Base-by-base conservation (phyloP, 2,888 invertebrate species). In the Drosophila demipolita region DNA sequence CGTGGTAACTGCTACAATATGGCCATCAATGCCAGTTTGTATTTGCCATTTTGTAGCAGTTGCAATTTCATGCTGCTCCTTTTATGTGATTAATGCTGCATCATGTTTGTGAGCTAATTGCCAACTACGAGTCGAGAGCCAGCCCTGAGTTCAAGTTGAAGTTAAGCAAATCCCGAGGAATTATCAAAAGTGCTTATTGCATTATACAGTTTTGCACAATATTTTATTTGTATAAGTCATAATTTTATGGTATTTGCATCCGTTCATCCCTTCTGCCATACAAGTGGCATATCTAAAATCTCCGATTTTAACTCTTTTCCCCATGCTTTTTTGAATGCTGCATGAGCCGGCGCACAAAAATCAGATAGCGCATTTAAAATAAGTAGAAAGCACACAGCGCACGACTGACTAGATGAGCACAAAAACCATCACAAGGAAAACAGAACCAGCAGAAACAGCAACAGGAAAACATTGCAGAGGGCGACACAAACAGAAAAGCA, bases 321-420 rank as follows among this genome's bases (percentile, higher is more conserved):
- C 61, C 52, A 61, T 68, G 83, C 86, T 75, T 75, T 75, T 75
- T 72, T 90, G 86, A 90, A 88, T 88, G 75, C 75, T 82, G 80
- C 75, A 87, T 88, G 83, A 83, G 90, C 63, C 73, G 45, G 45
- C 15, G 77, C 67, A 69, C 75, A 74, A 90, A 78, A 89, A 87
- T 76, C 76, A 78, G 89, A 83, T 83, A 86, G 73, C 81, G 82
- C 90, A 85, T 89, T 89, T 89, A 79, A 82, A 87, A 89, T 89
- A 82, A 85, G 82, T 82, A 74, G 74, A 85, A 69, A 79, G 84
- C 80, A 78, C 83, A 86, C 82, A 84, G 85, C 80, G 80, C 89
- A 89, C 88, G 85, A 82, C 89, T 79, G 87, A 79, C 60, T 87
- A 77, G 84, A 83, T 82, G 87, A 76, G 72, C 78, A 75, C 58